Evolutionary conservation across 2,797 vertebrate genomes (phyloP), one percentile per base, ranked within the genome.

Genomic region (Paedocypris micromegethes): DNA sequence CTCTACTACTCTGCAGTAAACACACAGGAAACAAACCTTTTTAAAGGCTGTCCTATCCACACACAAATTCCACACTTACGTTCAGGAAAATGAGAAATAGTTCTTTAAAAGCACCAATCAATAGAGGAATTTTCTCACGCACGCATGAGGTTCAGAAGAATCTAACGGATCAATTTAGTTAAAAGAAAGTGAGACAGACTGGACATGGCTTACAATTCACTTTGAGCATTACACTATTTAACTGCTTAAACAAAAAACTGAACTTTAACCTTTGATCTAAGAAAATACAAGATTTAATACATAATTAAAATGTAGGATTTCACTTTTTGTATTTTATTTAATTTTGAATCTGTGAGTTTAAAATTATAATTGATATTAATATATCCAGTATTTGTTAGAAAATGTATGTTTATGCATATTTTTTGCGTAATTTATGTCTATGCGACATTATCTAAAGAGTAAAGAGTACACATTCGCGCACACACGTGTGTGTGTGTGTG

Each of bases 161-260:
- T 86, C 75, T 66, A 49, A 56, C 69, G 70, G 80, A 88, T 86
- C 84, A 88, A 84, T 83, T 72, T 77, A 55, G 75, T 23, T 23
- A 23, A 23, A 23, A 72, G 78, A 83, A 84, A 81, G 8, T 5
- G 58, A 63, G 60, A 66, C 6, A n/a, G 42, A 61, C 42, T 75
- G 85, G 84, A 86, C 85, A 86, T 76, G 84, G 87, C 83, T 83
- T 63, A 82, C 37, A 52, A 54, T 44, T 54, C 62, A 5, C 78
- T 83, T 82, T 70, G 79, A 76, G 72, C 74, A 72, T 56, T 75
- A 62, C 68, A 41, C 70, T 84, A 72, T 88, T 86, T 88, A 23
- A 23, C 23, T 23, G 23, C 23, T 23, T 23, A 23, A 23, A 23
- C 23, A 64, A 80, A 60, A 73, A 58, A 57, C 7, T 70, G 58